Base-by-base conservation (phyloP, 1,140 invertebrate species). In the Drosophila nikananu region DNA sequence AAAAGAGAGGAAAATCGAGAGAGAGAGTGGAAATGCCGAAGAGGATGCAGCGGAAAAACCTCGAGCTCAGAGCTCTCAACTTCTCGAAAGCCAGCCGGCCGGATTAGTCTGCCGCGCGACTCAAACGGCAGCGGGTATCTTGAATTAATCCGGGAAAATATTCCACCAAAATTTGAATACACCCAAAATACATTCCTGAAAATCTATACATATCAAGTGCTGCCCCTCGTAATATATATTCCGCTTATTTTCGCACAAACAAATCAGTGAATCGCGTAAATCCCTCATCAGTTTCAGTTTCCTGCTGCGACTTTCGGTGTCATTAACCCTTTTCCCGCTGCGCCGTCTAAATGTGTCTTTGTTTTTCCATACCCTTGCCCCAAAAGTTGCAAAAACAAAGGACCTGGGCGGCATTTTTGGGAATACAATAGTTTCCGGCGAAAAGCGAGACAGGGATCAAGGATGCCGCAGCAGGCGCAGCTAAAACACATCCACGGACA, bases 101-200 rank as follows among this genome's bases (percentile, higher is more conserved):
- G 84, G 60, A 83, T 89, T 80, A 89, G 84, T 89, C 81, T 84
- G 70, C 74, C 78, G 73, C 78, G 84, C 86, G 86, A 89, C 86
- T 84, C 74, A 75, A 79, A 68, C 78, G 74, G 57, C 46, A 70
- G 78, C 77, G 77, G 77, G 70, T 75, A 66, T 55, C 39, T 46
- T 12, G 0, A 57, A 39, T 19, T 25, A 21, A 37, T 30, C 51
- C 42, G 57, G 30, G 39, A 63, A 48, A 70, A 32, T 27, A 21
- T 32, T n/a, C 7, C 25, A 61, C 3, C 35, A 21, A 23, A 41
- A 71, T 48, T 49, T 58, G 12, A 51, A 72, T 60, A 73, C 35
- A 49, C 41, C 39, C 32, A 67, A 57, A 76, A 60, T 57, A 77
- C 62, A 68, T 71, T 57, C 27, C 44, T 79, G 39, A 70, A 77